Conservation (phyloP, 2,797 vertebrate genomes). For the Acrocephalus scirpaceus region DNA sequence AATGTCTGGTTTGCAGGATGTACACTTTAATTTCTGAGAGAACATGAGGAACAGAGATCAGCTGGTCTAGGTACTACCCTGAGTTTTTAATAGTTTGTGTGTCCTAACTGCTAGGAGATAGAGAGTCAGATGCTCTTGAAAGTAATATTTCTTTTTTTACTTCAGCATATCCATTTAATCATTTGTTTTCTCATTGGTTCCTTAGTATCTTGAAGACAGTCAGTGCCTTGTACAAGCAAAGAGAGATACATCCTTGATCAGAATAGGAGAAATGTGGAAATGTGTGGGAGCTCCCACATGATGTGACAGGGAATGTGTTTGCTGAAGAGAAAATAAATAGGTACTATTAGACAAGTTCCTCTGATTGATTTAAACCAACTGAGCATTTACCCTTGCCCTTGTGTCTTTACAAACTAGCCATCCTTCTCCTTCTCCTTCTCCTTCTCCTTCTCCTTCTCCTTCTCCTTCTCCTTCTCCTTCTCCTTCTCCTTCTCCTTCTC, state of each 20-base stretch:
- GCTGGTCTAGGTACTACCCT: background rate
- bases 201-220: background rate
- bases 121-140: background rate
- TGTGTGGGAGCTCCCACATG: background rate
- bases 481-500: background rate
- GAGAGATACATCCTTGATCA: background rate
- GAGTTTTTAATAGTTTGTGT: background rate
- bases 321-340: background rate
- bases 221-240: background rate
- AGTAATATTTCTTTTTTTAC: background rate
- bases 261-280: background rate
- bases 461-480: background rate
- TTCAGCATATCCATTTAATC: background rate
- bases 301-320: background rate
- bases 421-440: background rate
- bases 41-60: background rate
- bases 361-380: background rate
- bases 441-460: background rate
- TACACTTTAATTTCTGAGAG: background rate
- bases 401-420: background rate
- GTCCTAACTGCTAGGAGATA: background rate
- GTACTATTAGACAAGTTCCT: background rate
- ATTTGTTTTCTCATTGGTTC: background rate
- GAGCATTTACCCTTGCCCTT: background rate
- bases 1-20: background rate